Evolutionary conservation across 1,140 invertebrate genomes (phyloP).

Genomic region (Drosophila paulistorum): DNA sequence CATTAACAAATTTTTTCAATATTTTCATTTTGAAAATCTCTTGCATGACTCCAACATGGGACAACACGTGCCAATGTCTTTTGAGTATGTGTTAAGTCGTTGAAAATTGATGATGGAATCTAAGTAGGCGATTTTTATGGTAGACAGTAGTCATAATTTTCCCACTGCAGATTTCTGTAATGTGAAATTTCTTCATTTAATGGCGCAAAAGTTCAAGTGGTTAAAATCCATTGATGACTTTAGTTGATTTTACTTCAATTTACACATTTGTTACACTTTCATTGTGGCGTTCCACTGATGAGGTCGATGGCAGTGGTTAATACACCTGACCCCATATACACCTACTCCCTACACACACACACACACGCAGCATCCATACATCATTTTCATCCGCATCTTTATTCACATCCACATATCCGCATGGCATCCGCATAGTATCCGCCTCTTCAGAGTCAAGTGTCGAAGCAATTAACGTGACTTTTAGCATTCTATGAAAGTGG

Average conservation of each 20-base stretch:
- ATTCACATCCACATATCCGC: slow-evolving; percentile 38
- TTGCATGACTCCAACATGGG: slow-evolving; percentile 25
- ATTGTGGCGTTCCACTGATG: neutral
- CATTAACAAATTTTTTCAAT: slow-evolving; percentile 2
- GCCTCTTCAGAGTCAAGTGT: slow-evolving; percentile 61
- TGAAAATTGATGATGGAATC: slow-evolving; percentile 12
- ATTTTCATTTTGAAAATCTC: slow-evolving; percentile 18
- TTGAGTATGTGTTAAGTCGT: slow-evolving; percentile 34
- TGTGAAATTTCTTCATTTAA: neutral
- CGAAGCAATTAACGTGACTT: slow-evolving; percentile 74
- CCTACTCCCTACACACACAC: neutral
- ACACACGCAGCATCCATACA: neutral
- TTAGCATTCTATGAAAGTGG: slow-evolving; percentile 42
- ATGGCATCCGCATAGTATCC: slow-evolving; percentile 36
- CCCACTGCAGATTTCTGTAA: too few relatives aligned
- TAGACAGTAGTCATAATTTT: neutral
- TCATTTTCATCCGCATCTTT: slow-evolving; percentile 21
- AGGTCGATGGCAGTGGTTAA: slow-evolving; percentile 9
- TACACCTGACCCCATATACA: slow-evolving; percentile 5
- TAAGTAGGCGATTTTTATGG: neutral
- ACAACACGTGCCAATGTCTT: slow-evolving; percentile 47
- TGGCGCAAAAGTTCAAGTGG: neutral
- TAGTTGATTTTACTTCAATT: neutral
- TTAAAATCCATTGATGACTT: slow-evolving; percentile 4
- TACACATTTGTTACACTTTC: slow-evolving; percentile 11